phyloP scores from a whole-genome alignment of 2,113 vertebrate species.

The Fregetta grallaria region DNA sequence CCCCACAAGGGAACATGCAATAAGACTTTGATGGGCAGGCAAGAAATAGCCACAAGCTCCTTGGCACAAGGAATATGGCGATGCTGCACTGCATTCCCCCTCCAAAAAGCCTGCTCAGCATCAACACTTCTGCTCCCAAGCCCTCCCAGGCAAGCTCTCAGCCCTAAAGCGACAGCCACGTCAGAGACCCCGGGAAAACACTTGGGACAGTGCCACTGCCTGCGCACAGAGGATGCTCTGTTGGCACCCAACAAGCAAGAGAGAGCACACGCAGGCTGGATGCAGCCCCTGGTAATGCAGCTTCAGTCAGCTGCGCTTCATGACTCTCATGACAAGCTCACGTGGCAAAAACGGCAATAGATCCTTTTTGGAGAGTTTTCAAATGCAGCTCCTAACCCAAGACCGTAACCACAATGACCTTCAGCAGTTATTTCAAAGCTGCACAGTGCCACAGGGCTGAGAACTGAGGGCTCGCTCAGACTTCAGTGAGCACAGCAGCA shows the following conservation, averaged over 20 bases:
- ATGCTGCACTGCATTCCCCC: neutral
- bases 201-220: neutral
- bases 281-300: neutral
- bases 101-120: neutral
- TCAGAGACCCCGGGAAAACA: neutral
- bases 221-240: neutral
- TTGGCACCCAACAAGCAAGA: neutral
- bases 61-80: neutral
- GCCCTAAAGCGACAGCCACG: accelerated
- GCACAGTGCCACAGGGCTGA: neutral
- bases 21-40: neutral
- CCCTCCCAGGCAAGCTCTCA: neutral
- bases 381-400: constrained; percentile 2
- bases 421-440: constrained; percentile 2
- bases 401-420: neutral
- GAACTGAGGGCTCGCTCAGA: accelerated
- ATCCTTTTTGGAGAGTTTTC: neutral
- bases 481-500: neutral
- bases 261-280: neutral
- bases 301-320: neutral
- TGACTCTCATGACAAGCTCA: constrained; percentile 21
- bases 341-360: neutral
- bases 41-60: neutral
- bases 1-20: neutral
- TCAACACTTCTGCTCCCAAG: neutral